A percentile compares a stretch with the other conserved stretches of the same genome.
Evolutionary conservation across 2,113 vertebrate genomes (phyloP).

Genomic region (Erpornis zantholeuca): DNA sequence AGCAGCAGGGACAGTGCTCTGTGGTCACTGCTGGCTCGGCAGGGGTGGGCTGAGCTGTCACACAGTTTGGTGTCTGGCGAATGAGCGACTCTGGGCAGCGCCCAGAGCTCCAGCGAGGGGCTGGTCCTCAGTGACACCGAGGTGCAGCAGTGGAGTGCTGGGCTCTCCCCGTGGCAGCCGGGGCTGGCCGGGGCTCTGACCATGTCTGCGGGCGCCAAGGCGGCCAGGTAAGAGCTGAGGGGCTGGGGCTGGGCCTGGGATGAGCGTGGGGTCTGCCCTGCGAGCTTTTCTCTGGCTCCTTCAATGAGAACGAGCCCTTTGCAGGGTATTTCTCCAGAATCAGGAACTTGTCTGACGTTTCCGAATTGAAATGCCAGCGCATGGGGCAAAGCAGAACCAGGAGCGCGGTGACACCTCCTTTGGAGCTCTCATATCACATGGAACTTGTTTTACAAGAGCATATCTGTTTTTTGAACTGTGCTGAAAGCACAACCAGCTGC

Average conservation of each 20-base stretch:
- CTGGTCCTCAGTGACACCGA: neutral
- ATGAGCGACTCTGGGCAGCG: neutral
- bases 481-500: rapidly evolving
- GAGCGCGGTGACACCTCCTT: rapidly evolving
- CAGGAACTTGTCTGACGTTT: neutral
- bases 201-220: neutral
- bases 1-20: neutral
- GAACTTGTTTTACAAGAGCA: rapidly evolving
- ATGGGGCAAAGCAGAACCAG: neutral
- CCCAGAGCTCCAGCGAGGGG: neutral
- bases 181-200: neutral
- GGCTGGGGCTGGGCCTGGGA: neutral
- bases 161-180: neutral
- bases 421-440: neutral
- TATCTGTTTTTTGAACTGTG: rapidly evolving
- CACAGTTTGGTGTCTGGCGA: neutral
- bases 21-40: neutral
- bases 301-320: rapidly evolving
- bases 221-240: neutral
- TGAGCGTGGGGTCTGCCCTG: neutral
- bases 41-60: neutral
- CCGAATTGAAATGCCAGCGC: neutral
- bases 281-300: neutral
- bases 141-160: rapidly evolving
- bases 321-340: neutral